These are phyloP conservation scores for Panthera leo DNA, from an alignment of 2,113 vertebrate species.

Conservation along the genomic window DNA sequence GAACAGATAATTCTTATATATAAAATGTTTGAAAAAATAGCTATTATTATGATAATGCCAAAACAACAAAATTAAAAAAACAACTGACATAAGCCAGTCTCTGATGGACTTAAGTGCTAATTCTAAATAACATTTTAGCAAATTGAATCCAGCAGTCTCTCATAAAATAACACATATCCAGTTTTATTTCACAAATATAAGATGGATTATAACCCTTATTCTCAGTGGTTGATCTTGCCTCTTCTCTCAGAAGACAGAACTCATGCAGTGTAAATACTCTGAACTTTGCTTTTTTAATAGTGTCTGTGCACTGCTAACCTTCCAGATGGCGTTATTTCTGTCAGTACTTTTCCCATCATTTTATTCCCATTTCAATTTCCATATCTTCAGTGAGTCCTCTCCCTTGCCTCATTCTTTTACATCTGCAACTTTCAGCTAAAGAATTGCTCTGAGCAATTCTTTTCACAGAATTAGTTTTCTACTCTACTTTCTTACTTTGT, in stretches of 20 bases:
- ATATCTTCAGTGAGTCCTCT: neutral
- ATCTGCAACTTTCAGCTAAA: neutral
- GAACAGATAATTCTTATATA: neutral
- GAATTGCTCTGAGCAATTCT: neutral
- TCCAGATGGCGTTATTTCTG: neutral
- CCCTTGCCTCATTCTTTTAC: neutral
- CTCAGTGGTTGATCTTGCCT: neutral
- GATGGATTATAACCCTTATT: neutral
- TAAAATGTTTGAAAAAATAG: neutral
- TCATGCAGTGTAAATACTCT: neutral
- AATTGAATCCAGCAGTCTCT: constrained; percentile 25
- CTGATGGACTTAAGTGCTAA: neutral
- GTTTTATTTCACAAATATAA: constrained; percentile 39
- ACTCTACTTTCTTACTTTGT: neutral
- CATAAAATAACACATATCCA: neutral
- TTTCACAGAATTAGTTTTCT: neutral
- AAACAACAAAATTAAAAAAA: neutral
- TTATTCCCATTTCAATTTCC: neutral
- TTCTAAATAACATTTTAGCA: neutral
- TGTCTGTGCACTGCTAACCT: neutral
- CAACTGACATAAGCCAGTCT: neutral
- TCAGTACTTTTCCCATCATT: neutral
- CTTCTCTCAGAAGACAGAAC: neutral
- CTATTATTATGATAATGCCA: neutral
- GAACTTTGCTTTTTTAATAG: neutral